phyloP scores from a whole-genome alignment of 2,888 invertebrate genomes.

The Mimumesa dahlbomi region DNA sequence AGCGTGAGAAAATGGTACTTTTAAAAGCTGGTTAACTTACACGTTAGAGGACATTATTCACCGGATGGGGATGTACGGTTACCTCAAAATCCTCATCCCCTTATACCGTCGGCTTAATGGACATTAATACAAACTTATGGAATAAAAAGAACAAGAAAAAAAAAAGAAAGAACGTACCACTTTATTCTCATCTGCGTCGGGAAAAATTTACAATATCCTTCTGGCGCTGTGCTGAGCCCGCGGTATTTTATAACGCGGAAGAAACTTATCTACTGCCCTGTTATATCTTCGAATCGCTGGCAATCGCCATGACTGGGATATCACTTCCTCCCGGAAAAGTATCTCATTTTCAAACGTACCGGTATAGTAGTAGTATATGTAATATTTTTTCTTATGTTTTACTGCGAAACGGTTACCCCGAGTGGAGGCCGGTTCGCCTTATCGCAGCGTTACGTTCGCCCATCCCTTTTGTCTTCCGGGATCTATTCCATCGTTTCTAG shows the following conservation, averaged over 20 bases:
- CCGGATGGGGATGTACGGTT: neutral
- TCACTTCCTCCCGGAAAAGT: too few relatives aligned
- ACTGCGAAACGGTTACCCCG: too few relatives aligned
- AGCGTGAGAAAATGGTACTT: neutral
- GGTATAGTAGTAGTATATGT: too few relatives aligned
- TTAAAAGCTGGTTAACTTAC: constrained; percentile 24
- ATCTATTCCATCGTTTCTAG: too few relatives aligned
- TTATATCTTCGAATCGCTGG: neutral
- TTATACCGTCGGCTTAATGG: constrained; percentile 5
- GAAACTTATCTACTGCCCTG: neutral
- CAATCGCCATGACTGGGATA: neutral
- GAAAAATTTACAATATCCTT: constrained; percentile 6
- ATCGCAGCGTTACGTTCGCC: too few relatives aligned
- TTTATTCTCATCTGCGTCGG: constrained; percentile 1
- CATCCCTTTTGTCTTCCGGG: too few relatives aligned
- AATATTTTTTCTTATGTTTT: too few relatives aligned
- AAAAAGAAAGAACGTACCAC: constrained; percentile 3
- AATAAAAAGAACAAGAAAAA: too few relatives aligned
- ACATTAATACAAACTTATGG: constrained; percentile 27
- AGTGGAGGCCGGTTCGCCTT: too few relatives aligned
- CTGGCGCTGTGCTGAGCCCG: neutral
- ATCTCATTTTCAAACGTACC: too few relatives aligned
- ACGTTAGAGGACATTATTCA: constrained; percentile 19
- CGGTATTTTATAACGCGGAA: neutral
- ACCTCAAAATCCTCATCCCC: too few relatives aligned